These are phyloP conservation scores for Galerucella calmariensis DNA, from an alignment of 2,888 invertebrate species.

Conservation along the genomic window DNA sequence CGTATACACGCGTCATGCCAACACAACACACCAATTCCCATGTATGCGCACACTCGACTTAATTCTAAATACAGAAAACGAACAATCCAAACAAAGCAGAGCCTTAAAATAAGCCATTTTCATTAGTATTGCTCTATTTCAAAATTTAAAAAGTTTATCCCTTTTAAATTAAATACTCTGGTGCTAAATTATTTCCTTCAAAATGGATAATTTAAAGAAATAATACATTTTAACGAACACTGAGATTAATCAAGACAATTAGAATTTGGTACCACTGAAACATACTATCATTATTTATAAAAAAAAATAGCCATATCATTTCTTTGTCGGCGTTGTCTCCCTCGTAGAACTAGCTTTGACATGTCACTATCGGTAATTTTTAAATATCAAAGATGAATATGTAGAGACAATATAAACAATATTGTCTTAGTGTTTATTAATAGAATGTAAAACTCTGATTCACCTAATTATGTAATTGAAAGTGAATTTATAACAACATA, in stretches of 20 bases:
- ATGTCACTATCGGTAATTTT: no score
- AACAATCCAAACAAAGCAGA: constrained; percentile 7
- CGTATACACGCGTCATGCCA: constrained; percentile 52
- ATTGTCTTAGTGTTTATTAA: background rate
- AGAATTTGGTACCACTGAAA: no score
- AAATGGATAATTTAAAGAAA: no score
- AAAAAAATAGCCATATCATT: background rate
- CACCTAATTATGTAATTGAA: background rate
- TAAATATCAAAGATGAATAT: no score
- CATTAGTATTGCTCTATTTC: background rate
- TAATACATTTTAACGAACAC: background rate
- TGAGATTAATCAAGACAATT: background rate
- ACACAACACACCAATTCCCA: constrained; percentile 30
- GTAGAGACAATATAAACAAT: background rate
- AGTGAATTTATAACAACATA: background rate
- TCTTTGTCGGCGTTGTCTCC: background rate
- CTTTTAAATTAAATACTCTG: background rate
- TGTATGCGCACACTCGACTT: constrained; percentile 22
- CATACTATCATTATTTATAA: no score
- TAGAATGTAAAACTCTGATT: background rate
- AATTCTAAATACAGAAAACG: constrained; percentile 15
- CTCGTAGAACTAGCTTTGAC: no score
- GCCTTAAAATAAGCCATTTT: background rate
- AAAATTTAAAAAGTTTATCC: background rate
- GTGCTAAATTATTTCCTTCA: background rate